Conservation (phyloP, 2,888 invertebrate species). For the Clusia tigrina region DNA sequence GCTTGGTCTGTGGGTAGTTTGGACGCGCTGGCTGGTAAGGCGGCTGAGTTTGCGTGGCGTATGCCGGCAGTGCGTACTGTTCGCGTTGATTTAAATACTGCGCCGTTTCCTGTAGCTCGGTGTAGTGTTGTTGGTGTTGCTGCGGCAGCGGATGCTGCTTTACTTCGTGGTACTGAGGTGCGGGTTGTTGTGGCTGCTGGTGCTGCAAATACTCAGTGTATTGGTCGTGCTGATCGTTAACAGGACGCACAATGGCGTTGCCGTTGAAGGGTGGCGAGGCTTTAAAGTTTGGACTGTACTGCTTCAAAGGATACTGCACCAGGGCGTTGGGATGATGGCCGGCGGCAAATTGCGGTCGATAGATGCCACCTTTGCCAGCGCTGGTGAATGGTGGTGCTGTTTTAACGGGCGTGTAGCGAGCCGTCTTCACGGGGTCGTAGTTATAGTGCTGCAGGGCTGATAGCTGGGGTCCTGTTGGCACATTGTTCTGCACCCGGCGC, state of each 20-base stretch:
- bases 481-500: conserved; percentile 45
- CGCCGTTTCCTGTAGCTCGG: conserved; percentile 23
- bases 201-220: conserved; percentile 31
- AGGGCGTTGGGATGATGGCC: conserved; percentile 35
- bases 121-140: conserved; percentile 11
- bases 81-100: conserved; percentile 33
- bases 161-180: conserved; percentile 17
- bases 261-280: conserved; percentile 57
- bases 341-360: conserved; percentile 33
- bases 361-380: conserved; percentile 46
- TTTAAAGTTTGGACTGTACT: conserved; percentile 53
- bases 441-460: conserved; percentile 32
- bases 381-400: conserved; percentile 46
- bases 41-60: conserved; percentile 3
- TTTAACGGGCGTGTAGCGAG: conserved; percentile 38
- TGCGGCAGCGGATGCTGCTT: conserved; percentile 27
- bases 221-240: conserved; percentile 16
- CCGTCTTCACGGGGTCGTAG: conserved; percentile 42
- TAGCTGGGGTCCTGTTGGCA: conserved; percentile 35
- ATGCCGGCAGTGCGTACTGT: conserved; percentile 24
- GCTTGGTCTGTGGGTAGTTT: conserved; percentile 18
- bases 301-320: conserved; percentile 35
- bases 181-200: conserved; percentile 23
- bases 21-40: conserved; percentile 5
- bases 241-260: conserved; percentile 40